phyloP scores from a whole-genome alignment of 2,888 invertebrate genomes.

The Drosophila demipolita region DNA sequence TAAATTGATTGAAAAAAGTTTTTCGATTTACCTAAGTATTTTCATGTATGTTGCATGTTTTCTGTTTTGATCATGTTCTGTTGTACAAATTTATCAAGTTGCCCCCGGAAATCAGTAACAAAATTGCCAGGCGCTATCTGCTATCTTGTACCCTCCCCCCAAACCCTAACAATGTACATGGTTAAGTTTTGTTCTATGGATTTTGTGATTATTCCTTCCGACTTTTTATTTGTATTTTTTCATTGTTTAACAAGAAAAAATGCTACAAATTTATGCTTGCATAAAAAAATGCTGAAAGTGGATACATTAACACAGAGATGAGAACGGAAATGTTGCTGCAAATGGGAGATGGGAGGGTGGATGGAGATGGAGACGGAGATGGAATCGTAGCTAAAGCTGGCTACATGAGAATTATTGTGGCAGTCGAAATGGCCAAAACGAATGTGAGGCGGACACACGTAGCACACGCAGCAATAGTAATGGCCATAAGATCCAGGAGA shows the following conservation, averaged over 20 bases:
- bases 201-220: conserved; percentile 50
- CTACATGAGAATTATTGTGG: conserved; percentile 77
- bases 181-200: conserved; percentile 52
- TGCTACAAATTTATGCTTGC: conserved; percentile 72
- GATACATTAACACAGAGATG: conserved; percentile 55
- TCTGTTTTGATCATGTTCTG: not conserved
- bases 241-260: conserved; percentile 59
- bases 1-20: not conserved
- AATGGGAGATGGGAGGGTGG: conserved; percentile 5
- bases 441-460: conserved; percentile 60
- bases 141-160: not conserved
- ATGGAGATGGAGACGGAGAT: conserved; percentile 18
- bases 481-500: conserved; percentile 25
- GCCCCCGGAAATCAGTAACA: conserved; percentile 51
- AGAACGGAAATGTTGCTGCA: conserved; percentile 14
- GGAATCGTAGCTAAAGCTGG: conserved; percentile 36
- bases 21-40: not conserved
- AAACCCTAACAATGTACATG: conserved; percentile 35
- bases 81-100: not conserved
- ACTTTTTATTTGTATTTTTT: conserved; percentile 17
- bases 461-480: conserved; percentile 13
- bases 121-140: conserved; percentile 62
- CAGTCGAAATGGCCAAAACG: conserved; percentile 63
- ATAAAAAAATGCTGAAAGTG: conserved; percentile 58
- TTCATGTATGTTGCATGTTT: not conserved